A percentile compares a stretch with the other conserved stretches of the same genome.
phyloP scores from a whole-genome alignment of 2,888 invertebrate species.

The Beris chalybata region DNA sequence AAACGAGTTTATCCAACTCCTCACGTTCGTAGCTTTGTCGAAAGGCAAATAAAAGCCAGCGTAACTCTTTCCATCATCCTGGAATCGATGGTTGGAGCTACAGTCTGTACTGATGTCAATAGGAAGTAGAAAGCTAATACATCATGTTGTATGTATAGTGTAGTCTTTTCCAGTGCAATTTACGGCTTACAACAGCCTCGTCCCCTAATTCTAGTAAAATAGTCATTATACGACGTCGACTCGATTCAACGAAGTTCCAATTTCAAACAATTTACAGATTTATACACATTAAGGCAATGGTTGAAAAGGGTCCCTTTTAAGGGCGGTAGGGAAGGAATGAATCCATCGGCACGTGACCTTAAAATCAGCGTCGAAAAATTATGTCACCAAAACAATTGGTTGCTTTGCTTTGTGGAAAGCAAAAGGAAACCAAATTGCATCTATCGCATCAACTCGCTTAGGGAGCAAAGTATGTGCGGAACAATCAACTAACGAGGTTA shows the following conservation, averaged over 20 bases:
- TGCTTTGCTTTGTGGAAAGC: constrained; percentile 3
- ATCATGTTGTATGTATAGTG: too few relatives aligned
- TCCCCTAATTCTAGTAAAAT: constrained; percentile 30
- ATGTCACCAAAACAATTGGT: constrained; percentile 34
- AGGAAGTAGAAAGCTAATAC: too few relatives aligned
- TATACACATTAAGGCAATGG: constrained; percentile 7
- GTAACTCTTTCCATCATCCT: too few relatives aligned
- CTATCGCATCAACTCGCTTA: constrained; percentile 30
- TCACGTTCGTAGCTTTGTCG: too few relatives aligned
- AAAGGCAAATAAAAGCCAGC: too few relatives aligned
- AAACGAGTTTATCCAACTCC: constrained; percentile 22
- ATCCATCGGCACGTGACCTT: constrained; percentile 38
- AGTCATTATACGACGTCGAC: constrained; percentile 14
- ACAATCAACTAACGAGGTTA: constrained; percentile 39
- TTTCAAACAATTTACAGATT: constrained; percentile 31
- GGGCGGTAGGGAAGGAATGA: constrained; percentile 5
- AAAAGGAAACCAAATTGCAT: constrained; percentile 30
- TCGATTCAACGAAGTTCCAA: constrained; percentile 23
- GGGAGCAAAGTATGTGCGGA: constrained; percentile 35
- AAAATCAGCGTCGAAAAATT: constrained; percentile 34
- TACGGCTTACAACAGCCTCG: constrained; percentile 23
- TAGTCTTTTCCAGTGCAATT: constrained; percentile 3
- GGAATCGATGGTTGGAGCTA: too few relatives aligned
- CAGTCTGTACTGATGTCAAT: too few relatives aligned
- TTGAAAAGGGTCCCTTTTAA: constrained; percentile 8